These are phyloP conservation scores for Taenioides sp. DNA, from an alignment of 2,797 vertebrate genomes.

Conservation along the genomic window DNA sequence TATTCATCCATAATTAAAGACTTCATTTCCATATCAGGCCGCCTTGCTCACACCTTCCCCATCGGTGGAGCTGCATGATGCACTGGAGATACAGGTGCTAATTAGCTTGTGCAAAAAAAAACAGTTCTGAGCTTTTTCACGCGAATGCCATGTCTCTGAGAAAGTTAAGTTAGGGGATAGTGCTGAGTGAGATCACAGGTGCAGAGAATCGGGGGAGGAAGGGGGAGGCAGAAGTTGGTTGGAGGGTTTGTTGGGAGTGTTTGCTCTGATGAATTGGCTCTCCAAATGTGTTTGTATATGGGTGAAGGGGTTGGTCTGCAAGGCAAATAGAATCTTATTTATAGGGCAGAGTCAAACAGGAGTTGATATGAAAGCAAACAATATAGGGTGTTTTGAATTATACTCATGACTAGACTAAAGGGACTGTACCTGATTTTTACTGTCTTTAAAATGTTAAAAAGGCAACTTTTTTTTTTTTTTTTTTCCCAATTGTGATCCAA, in stretches of 20 bases:
- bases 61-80: constrained; percentile 38
- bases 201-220: constrained; percentile 3
- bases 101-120: constrained; percentile 44
- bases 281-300: constrained; percentile 27
- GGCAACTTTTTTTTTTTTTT: too few species aligned
- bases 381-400: background rate
- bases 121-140: constrained; percentile 38
- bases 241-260: constrained; percentile 10
- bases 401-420: too few species aligned
- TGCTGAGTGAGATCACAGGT: constrained; percentile 13
- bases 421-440: too few species aligned
- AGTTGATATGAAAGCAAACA: constrained; percentile 41
- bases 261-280: constrained; percentile 10
- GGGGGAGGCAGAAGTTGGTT: constrained; percentile 18
- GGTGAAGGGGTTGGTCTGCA: constrained; percentile 5
- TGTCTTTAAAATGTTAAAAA: too few species aligned
- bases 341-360: constrained; percentile 32
- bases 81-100: constrained; percentile 59
- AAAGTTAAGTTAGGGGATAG: constrained; percentile 34
- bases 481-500: too few species aligned
- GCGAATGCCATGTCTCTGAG: constrained; percentile 30
- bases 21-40: constrained; percentile 70
- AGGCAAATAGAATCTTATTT: constrained; percentile 44
- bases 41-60: constrained; percentile 62
- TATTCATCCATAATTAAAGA: constrained; percentile 78